Evolutionary conservation across 1,140 invertebrate species (phyloP).

Genomic region (Propsilocerus akamusi): DNA sequence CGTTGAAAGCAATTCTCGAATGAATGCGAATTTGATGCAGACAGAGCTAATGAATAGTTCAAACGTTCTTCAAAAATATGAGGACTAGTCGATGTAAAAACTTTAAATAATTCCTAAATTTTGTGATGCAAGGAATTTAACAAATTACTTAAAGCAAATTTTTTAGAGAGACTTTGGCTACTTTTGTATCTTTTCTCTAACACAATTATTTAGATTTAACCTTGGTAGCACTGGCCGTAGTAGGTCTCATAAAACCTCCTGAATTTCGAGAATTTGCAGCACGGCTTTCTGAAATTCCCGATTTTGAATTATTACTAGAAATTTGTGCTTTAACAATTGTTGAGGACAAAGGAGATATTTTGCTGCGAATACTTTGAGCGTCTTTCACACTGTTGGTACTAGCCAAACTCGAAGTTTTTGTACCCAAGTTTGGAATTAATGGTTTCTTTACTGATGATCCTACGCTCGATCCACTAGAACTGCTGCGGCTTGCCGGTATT

Average conservation of each 20-base stretch:
- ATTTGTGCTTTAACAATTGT: neutral
- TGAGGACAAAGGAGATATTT: neutral
- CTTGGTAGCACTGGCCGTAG: constrained; percentile 27
- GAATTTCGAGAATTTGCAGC: constrained; percentile 14
- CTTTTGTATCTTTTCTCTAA: neutral
- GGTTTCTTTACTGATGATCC: constrained; percentile 16
- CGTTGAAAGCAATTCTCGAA: too few species aligned
- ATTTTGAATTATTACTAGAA: neutral
- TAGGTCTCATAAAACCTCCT: constrained; percentile 37
- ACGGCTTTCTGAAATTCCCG: neutral
- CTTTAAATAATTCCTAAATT: too few species aligned
- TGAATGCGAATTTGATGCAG: too few species aligned
- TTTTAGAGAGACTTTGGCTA: neutral
- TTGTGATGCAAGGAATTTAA: neutral
- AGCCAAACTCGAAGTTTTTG: constrained; percentile 10
- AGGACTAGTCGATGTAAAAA: too few species aligned
- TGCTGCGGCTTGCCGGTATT: constrained; percentile 46
- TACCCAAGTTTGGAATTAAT: constrained; percentile 7
- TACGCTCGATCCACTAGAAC: constrained; percentile 46
- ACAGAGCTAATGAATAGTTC: too few species aligned
- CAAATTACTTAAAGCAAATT: neutral
- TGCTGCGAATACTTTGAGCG: constrained; percentile 9
- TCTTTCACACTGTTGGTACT: constrained; percentile 22
- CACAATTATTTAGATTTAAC: neutral
- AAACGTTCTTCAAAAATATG: too few species aligned